phyloP scores from a whole-genome alignment of 2,113 vertebrate genomes.

The Orcinus orca region DNA sequence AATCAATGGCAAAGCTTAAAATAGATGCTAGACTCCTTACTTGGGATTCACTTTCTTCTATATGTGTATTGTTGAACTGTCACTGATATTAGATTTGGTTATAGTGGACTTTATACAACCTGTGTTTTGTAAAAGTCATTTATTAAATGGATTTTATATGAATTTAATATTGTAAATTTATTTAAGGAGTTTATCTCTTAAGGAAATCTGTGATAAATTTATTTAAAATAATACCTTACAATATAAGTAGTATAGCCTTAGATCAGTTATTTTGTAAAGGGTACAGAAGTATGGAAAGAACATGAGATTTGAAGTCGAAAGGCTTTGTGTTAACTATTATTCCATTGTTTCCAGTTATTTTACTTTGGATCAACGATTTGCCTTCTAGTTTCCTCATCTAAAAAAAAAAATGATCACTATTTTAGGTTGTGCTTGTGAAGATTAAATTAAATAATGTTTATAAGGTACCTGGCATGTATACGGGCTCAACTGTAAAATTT shows the following conservation, averaged over 20 bases:
- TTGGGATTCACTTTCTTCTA: background rate
- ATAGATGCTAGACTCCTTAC: background rate
- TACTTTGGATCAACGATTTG: background rate
- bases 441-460: background rate
- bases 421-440: background rate
- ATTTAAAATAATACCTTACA: background rate
- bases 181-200: background rate
- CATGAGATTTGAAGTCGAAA: background rate
- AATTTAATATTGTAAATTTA: background rate
- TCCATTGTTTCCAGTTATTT: background rate
- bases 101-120: background rate
- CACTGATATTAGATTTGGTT: background rate
- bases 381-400: background rate
- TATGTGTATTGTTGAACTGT: background rate
- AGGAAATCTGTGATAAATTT: background rate
- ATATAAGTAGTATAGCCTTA: background rate
- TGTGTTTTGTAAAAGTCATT: background rate
- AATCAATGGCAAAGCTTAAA: background rate
- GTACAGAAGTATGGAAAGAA: background rate
- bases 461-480: background rate
- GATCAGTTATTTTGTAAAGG: background rate
- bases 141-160: background rate
- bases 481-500: background rate
- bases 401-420: background rate
- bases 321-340: background rate